Percentiles rank a stretch among this genome's conserved stretches.
These are phyloP conservation scores for Callionymus lyra DNA, from an alignment of 2,113 vertebrate genomes.

Conservation along the genomic window DNA sequence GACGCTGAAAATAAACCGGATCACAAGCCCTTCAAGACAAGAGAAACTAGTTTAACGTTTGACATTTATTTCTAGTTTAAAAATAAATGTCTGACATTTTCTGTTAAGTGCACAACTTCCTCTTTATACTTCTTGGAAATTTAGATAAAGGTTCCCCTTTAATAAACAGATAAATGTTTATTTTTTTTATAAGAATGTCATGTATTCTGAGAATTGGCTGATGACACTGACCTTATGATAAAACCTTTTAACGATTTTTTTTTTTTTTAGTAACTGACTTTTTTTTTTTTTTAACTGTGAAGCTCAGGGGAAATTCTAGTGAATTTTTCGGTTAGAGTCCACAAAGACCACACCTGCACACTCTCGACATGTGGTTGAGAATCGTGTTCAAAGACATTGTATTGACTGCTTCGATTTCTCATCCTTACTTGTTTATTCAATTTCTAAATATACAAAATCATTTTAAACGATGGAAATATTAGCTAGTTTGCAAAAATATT, in stretches of 20 bases:
- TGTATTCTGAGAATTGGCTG: constrained; percentile 6
- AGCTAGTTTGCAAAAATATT: too few species aligned
- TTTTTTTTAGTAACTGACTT: neutral
- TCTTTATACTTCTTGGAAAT: constrained; percentile 74
- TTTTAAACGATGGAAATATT: too few species aligned
- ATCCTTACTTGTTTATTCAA: too few species aligned
- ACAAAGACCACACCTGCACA: too few species aligned
- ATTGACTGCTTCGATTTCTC: too few species aligned
- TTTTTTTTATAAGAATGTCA: constrained; percentile 10
- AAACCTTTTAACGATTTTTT: neutral
- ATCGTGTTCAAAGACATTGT: too few species aligned
- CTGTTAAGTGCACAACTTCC: constrained; percentile 65
- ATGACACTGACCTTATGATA: neutral
- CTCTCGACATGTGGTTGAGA: too few species aligned
- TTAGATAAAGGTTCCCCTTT: constrained; percentile 57
- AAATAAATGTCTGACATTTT: constrained; percentile 11
- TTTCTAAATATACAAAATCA: too few species aligned
- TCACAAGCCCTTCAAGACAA: constrained; percentile 2
- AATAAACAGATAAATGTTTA: constrained; percentile 42
- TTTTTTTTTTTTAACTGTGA: too few species aligned
- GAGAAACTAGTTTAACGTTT: constrained; percentile 18
- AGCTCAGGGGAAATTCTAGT: too few species aligned
- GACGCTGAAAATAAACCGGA: constrained; percentile 2
- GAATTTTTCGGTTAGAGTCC: too few species aligned
- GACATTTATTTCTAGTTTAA: constrained; percentile 12